Evolutionary conservation across 1,140 invertebrate species (phyloP).

Genomic region (Drosophila sturtevanti): DNA sequence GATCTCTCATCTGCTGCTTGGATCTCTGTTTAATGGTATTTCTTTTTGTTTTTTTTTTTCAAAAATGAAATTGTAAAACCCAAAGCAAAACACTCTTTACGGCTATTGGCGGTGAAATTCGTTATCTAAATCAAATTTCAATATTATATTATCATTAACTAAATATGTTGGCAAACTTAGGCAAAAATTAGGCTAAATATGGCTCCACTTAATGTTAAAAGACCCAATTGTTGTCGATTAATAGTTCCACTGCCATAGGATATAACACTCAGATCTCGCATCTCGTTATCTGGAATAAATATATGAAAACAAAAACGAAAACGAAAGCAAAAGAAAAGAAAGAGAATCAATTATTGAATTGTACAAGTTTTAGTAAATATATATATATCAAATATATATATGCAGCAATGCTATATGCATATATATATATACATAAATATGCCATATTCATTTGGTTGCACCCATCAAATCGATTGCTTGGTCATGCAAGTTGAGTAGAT

Average conservation of each 20-base stretch:
- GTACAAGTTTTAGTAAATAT: background rate
- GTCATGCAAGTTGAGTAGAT: constrained; percentile 5
- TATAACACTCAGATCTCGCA: constrained; percentile 81
- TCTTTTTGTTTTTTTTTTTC: background rate
- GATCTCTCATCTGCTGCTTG: constrained; percentile 1
- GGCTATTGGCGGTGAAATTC: constrained; percentile 75
- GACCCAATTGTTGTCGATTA: constrained; percentile 64
- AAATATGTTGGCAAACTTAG: constrained; percentile 32
- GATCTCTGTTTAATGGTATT: background rate
- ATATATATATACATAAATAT: background rate
- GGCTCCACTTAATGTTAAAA: constrained; percentile 56
- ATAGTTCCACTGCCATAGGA: constrained; percentile 77
- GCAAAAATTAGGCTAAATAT: constrained; percentile 60
- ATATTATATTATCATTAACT: constrained; percentile 7
- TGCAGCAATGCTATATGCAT: background rate
- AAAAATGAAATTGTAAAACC: constrained; percentile 27
- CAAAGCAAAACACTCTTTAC: constrained; percentile 42
- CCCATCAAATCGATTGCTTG: constrained; percentile 6
- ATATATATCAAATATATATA: background rate
- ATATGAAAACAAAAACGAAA: background rate
- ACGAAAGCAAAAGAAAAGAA: constrained; percentile 12
- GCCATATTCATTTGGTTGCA: background rate
- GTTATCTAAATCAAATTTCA: constrained; percentile 47
- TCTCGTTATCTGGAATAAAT: constrained; percentile 76
- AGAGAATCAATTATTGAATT: background rate